Evolutionary conservation across 2,888 invertebrate species (phyloP).

Genomic region (Magallana nippona): DNA sequence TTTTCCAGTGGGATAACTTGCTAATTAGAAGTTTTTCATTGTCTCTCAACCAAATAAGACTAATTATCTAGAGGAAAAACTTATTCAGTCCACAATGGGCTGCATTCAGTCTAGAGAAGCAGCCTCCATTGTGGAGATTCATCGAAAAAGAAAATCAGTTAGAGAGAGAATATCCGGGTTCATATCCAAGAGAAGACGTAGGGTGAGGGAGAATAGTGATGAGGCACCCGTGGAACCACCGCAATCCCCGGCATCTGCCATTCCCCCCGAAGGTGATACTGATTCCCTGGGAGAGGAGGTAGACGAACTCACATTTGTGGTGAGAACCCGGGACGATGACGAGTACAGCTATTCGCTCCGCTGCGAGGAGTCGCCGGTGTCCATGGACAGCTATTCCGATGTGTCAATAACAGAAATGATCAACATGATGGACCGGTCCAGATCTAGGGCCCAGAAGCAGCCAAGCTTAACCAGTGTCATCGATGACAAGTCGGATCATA

Average conservation of each 20-base stretch:
- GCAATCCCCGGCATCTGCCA: too few relatives aligned
- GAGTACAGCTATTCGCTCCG: too few relatives aligned
- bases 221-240: too few relatives aligned
- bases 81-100: neutral
- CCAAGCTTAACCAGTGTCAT: too few relatives aligned
- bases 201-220: neutral
- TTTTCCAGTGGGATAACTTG: too few relatives aligned
- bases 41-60: neutral
- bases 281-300: too few relatives aligned
- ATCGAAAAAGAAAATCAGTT: neutral
- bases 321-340: too few relatives aligned
- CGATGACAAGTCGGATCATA: too few relatives aligned
- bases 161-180: neutral
- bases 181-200: neutral
- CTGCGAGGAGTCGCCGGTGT: neutral
- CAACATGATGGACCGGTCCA: neutral
- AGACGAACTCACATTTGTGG: too few relatives aligned
- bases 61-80: neutral
- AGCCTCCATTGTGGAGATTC: conserved; percentile 7
- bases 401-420: neutral
- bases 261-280: too few relatives aligned
- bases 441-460: neutral
- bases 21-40: too few relatives aligned
- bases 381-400: neutral
- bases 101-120: neutral